Percentiles rank a stretch among this genome's conserved stretches.
Evolutionary conservation across 2,113 vertebrate genomes (phyloP).

Genomic region (Seriola dumerili): DNA sequence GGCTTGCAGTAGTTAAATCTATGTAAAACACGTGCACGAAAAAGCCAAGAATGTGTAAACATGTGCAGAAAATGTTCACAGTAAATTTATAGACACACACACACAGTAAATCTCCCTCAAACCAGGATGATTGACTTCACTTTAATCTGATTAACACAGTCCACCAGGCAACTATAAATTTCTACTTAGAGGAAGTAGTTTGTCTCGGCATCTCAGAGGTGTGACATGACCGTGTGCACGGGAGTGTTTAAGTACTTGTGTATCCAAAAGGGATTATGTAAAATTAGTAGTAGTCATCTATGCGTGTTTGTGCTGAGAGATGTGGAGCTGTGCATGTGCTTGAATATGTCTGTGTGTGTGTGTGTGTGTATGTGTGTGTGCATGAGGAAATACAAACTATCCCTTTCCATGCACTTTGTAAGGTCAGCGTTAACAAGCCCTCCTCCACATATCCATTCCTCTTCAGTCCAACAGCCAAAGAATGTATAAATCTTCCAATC

Average conservation of each 20-base stretch:
- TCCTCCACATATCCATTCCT: conserved; percentile 66
- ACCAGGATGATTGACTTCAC: conserved; percentile 58
- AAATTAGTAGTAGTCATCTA: conserved; percentile 43
- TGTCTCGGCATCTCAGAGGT: conserved; percentile 63
- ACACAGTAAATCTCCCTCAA: conserved; percentile 51
- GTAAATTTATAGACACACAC: conserved; percentile 28
- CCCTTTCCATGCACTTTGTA: conserved; percentile 65
- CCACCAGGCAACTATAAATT: conserved; percentile 63
- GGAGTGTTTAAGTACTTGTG: conserved; percentile 55
- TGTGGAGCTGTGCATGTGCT: background rate
- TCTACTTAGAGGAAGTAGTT: conserved; percentile 60
- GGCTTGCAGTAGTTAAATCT: background rate
- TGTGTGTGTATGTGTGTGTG: conserved; percentile 11
- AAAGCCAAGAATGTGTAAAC: background rate
- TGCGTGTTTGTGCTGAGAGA: conserved; percentile 26
- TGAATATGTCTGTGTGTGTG: background rate
- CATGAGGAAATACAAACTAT: conserved; percentile 63
- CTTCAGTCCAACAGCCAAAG: conserved; percentile 56
- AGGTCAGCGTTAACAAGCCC: conserved; percentile 76
- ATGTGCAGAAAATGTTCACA: conserved; percentile 11
- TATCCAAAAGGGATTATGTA: conserved; percentile 57
- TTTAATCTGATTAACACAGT: conserved; percentile 75
- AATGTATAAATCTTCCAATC: conserved; percentile 76
- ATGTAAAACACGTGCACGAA: conserved; percentile 13
- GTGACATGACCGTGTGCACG: conserved; percentile 51